A percentile compares a stretch with the other conserved stretches of the same genome.
phyloP scores from a whole-genome alignment of 53 echinoderm and acorn worm species.

The Arbacia lixula region DNA sequence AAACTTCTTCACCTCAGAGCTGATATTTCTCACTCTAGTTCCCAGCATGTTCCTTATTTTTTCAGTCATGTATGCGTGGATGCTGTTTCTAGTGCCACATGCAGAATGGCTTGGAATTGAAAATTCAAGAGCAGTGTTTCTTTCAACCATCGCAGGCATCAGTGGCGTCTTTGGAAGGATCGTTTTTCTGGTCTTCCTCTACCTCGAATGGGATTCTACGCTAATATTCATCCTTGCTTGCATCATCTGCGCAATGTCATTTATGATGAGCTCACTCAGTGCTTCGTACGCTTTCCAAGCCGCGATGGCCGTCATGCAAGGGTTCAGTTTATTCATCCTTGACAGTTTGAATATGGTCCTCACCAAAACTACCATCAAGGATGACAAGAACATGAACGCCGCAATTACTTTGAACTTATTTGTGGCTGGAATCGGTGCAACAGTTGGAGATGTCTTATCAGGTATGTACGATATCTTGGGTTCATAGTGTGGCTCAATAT shows the following conservation, averaged over 20 bases:
- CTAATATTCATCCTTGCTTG: conserved; percentile 3
- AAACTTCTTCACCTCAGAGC: too few species aligned
- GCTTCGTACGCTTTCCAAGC: conserved; percentile 1
- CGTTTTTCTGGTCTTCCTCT: conserved; percentile 1
- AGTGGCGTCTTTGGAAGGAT: conserved; percentile 42
- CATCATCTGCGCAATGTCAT: background rate
- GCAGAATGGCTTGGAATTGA: conserved; percentile 22
- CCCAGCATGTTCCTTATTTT: conserved; percentile 1
- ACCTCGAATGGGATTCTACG: background rate
- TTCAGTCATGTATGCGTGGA: conserved; percentile 21
- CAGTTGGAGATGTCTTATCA: conserved; percentile 22
- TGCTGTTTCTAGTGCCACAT: conserved; percentile 44
- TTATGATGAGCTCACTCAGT: background rate
- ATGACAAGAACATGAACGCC: background rate
- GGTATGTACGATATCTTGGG: background rate
- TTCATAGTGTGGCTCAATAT: background rate
- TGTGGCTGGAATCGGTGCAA: conserved; percentile 15
- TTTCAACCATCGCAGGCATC: conserved; percentile 37
- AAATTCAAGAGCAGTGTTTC: conserved; percentile 14
- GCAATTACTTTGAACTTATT: conserved; percentile 23
- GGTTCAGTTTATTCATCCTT: conserved; percentile 12
- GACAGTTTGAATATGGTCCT: conserved; percentile 15
- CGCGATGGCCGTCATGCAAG: conserved; percentile 6
- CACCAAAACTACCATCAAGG: conserved; percentile 12
- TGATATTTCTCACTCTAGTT: too few species aligned